Conservation (phyloP, 2,888 invertebrate species). For the Rhodophaea formosa region DNA sequence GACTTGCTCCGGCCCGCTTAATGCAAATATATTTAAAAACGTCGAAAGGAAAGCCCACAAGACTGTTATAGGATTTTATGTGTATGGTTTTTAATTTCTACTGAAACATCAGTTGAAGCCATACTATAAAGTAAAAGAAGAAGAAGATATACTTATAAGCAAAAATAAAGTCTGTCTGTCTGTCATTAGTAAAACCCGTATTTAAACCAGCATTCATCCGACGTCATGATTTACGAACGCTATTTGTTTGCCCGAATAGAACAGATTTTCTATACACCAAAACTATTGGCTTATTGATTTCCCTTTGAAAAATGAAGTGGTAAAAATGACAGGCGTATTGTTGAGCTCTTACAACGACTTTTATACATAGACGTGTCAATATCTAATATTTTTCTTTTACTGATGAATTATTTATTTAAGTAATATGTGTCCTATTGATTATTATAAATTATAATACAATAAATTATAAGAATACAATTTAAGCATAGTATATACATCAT, state of each 20-base stretch:
- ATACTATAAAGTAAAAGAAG: too few species aligned
- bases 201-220: background rate
- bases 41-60: background rate
- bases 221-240: slow-evolving; percentile 8
- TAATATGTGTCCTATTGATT: too few species aligned
- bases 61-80: background rate
- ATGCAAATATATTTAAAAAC: background rate
- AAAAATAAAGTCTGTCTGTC: too few species aligned
- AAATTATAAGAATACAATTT: too few species aligned
- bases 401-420: too few species aligned
- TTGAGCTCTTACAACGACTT: slow-evolving; percentile 12
- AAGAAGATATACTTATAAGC: too few species aligned
- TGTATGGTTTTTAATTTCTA: too few species aligned
- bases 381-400: background rate
- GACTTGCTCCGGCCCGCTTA: slow-evolving; percentile 34
- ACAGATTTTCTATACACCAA: slow-evolving; percentile 35
- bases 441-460: too few species aligned
- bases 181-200: too few species aligned
- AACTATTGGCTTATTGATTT: slow-evolving; percentile 44
- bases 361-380: background rate
- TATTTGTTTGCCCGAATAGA: slow-evolving; percentile 20
- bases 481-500: too few species aligned
- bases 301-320: slow-evolving; percentile 50
- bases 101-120: too few species aligned
- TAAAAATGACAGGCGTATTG: slow-evolving; percentile 45